Conservation (phyloP, 2,113 vertebrate genomes). For the Malurus melanocephalus region DNA sequence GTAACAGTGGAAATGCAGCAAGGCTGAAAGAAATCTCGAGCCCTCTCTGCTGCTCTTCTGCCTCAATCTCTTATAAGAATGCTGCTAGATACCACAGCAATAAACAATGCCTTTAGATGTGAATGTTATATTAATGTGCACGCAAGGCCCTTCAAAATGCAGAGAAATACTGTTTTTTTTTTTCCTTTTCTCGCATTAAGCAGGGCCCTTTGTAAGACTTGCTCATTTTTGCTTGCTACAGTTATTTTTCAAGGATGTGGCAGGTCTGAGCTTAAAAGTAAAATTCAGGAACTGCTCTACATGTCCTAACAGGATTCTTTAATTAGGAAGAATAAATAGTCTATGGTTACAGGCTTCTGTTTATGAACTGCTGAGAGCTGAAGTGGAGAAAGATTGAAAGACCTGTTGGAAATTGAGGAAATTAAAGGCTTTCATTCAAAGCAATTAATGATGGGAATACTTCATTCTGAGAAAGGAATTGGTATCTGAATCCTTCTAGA, state of each 20-base stretch:
- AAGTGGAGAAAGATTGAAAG: not conserved
- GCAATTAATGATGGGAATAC: not conserved
- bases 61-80: not conserved
- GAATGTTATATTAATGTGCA: not conserved
- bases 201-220: not conserved
- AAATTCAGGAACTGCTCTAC: not conserved
- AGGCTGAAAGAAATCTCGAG: not conserved
- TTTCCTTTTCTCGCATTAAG: not conserved
- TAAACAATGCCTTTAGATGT: not conserved
- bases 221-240: not conserved
- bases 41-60: not conserved
- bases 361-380: not conserved
- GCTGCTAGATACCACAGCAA: rapidly evolving
- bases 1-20: not conserved
- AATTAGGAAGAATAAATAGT: not conserved
- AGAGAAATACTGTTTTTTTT: not conserved
- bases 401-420: not conserved
- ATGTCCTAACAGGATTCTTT: not conserved
- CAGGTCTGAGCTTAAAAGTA: conserved; percentile 11
- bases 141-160: not conserved
- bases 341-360: not conserved
- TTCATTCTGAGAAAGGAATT: not conserved
- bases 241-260: conserved; percentile 17
- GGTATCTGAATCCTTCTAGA: not conserved
- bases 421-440: not conserved